Conservation (phyloP, 1,140 invertebrate genomes). For the Temnothorax nylanderi region DNA sequence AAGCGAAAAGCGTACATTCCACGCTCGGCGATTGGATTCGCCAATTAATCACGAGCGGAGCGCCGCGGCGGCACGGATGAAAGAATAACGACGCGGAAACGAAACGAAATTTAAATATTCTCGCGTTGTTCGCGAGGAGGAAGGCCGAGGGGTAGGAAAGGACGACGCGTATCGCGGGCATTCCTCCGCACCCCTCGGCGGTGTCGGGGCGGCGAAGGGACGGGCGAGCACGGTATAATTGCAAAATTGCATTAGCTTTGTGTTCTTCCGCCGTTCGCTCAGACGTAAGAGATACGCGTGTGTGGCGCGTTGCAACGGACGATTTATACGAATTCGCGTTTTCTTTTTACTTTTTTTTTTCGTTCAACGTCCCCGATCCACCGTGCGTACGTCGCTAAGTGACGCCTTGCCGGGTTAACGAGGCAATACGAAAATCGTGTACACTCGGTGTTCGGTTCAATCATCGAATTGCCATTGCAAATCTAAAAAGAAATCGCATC, state of each 20-base stretch:
- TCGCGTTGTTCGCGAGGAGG: conserved; percentile 63
- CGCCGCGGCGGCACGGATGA: conserved; percentile 71
- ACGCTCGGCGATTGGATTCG: conserved; percentile 72
- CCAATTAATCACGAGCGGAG: conserved; percentile 72
- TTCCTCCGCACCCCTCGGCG: conserved; percentile 65
- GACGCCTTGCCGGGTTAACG: conserved; percentile 21
- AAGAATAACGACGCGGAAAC: conserved; percentile 80
- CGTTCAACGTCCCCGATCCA: conserved; percentile 31
- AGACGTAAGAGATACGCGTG: conserved; percentile 79
- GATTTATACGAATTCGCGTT: conserved; percentile 76
- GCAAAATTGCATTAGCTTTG: conserved; percentile 82
- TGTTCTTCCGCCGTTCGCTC: conserved; percentile 78
- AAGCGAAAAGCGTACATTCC: conserved; percentile 51
- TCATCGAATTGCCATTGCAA: neutral
- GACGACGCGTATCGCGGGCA: conserved; percentile 65
- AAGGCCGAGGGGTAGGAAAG: conserved; percentile 32
- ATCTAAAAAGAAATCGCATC: neutral
- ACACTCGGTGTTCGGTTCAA: neutral
- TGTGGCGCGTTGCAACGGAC: conserved; percentile 67
- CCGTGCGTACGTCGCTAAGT: conserved; percentile 9
- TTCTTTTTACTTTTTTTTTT: conserved; percentile 48
- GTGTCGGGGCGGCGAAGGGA: conserved; percentile 43
- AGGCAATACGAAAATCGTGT: neutral
- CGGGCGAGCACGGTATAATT: conserved; percentile 75
- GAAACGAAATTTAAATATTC: conserved; percentile 81